These are phyloP conservation scores for Scaptomyza reducta DNA, from an alignment of 2,888 invertebrate species.

Conservation along the genomic window DNA sequence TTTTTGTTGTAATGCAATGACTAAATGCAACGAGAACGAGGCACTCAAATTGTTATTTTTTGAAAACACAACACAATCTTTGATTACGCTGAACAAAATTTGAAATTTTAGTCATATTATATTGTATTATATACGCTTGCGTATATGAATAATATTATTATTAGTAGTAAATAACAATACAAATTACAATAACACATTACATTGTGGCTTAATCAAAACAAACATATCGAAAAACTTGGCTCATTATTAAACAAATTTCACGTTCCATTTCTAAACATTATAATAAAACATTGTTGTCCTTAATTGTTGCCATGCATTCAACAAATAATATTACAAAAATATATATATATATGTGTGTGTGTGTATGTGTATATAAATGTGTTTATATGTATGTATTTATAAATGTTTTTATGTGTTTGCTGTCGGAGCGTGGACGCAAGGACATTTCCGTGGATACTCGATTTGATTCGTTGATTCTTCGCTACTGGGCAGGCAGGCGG, in stretches of 20 bases:
- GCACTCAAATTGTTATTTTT: slow-evolving; percentile 66
- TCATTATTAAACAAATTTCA: slow-evolving; percentile 41
- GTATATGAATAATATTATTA: slow-evolving; percentile 53
- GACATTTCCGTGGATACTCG: slow-evolving; percentile 27
- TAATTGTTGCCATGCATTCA: slow-evolving; percentile 59
- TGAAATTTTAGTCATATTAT: slow-evolving; percentile 51
- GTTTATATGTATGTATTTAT: slow-evolving; percentile 29
- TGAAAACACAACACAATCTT: slow-evolving; percentile 43
- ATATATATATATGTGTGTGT: slow-evolving; percentile 31
- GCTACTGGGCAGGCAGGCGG: slow-evolving; percentile 36
- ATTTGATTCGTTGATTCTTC: slow-evolving; percentile 34
- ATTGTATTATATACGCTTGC: slow-evolving; percentile 7
- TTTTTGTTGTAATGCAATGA: slow-evolving; percentile 52
- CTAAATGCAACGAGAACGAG: slow-evolving; percentile 70
- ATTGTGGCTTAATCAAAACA: slow-evolving; percentile 75
- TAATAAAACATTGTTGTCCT: slow-evolving; percentile 55
- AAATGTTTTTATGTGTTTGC: slow-evolving; percentile 33
- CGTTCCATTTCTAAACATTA: slow-evolving; percentile 40
- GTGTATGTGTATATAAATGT: slow-evolving; percentile 35
- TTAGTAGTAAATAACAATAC: slow-evolving; percentile 73
- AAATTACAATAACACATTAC: slow-evolving; percentile 78
- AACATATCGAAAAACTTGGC: slow-evolving; percentile 58
- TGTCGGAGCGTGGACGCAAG: slow-evolving; percentile 35
- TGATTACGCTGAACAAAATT: slow-evolving; percentile 51
- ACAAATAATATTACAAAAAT: slow-evolving; percentile 75